Conservation (phyloP, 2,888 invertebrate genomes). For the Eupeodes luniger region DNA sequence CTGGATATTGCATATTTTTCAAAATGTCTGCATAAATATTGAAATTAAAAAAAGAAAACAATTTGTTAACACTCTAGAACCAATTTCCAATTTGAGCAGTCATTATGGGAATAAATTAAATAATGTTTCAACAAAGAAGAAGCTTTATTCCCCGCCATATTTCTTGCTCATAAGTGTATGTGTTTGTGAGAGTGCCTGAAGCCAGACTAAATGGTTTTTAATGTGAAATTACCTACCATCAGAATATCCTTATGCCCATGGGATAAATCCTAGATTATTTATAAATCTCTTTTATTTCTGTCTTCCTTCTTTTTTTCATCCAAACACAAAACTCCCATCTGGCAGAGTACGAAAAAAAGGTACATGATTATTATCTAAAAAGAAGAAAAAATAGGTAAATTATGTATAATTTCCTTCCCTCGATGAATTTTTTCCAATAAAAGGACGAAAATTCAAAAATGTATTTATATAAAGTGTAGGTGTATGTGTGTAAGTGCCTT, state of each 20-base stretch:
- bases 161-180: too few relatives aligned
- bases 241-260: neutral
- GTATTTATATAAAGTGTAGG: neutral
- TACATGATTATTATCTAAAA: conserved; percentile 23
- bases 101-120: conserved; percentile 37
- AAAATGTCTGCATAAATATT: neutral
- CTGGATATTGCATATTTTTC: too few relatives aligned
- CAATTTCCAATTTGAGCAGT: conserved; percentile 20
- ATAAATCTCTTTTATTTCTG: neutral
- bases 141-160: neutral
- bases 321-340: neutral
- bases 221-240: conserved; percentile 24
- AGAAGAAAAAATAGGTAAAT: conserved; percentile 24
- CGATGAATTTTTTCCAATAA: neutral
- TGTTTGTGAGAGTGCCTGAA: neutral
- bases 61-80: conserved; percentile 1
- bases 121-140: conserved; percentile 6
- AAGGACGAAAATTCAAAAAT: conserved; percentile 6
- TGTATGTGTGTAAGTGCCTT: neutral
- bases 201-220: conserved; percentile 32
- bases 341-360: neutral
- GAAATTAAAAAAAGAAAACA: neutral
- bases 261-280: conserved; percentile 25
- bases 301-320: neutral
- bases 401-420: conserved; percentile 30